phyloP scores from a whole-genome alignment of 2,888 invertebrate genomes.

The Caenorhabditis doughertyi region DNA sequence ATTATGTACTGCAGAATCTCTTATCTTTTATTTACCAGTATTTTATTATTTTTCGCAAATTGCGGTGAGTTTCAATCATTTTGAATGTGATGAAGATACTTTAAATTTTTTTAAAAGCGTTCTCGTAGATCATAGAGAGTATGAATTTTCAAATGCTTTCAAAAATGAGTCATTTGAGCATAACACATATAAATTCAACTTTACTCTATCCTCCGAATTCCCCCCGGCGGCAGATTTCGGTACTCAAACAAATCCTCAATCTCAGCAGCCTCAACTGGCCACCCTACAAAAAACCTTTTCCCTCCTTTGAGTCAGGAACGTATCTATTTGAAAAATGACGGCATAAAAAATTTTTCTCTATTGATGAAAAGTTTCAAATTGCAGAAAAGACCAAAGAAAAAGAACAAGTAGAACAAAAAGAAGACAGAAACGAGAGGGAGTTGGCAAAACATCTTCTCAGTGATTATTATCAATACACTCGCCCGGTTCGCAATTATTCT shows the following conservation, averaged over 20 bases:
- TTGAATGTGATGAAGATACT: too few relatives aligned
- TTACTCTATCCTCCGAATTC: constrained; percentile 15
- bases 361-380: constrained; percentile 1
- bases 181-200: constrained; percentile 47
- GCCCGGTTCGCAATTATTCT: constrained; percentile 71
- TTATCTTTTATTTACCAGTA: constrained; percentile 29
- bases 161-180: constrained; percentile 25
- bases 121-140: too few relatives aligned
- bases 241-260: constrained; percentile 50
- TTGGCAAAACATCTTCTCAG: constrained; percentile 66
- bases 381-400: constrained; percentile 40
- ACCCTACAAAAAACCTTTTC: constrained; percentile 26
- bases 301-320: not conserved
- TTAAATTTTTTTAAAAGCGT: too few relatives aligned
- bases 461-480: constrained; percentile 66
- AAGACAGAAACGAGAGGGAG: constrained; percentile 64
- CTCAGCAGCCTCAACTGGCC: constrained; percentile 21
- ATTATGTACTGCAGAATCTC: constrained; percentile 54
- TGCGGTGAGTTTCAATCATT: constrained; percentile 65
- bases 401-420: constrained; percentile 31
- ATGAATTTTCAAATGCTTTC: constrained; percentile 2
- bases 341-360: not conserved
- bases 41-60: constrained; percentile 41
- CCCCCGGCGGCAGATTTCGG: constrained; percentile 31
- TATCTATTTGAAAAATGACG: constrained; percentile 34